phyloP scores from a whole-genome alignment of 37 sponge, comb jelly and placozoan species.

The Mnemiopsis leidyi region DNA sequence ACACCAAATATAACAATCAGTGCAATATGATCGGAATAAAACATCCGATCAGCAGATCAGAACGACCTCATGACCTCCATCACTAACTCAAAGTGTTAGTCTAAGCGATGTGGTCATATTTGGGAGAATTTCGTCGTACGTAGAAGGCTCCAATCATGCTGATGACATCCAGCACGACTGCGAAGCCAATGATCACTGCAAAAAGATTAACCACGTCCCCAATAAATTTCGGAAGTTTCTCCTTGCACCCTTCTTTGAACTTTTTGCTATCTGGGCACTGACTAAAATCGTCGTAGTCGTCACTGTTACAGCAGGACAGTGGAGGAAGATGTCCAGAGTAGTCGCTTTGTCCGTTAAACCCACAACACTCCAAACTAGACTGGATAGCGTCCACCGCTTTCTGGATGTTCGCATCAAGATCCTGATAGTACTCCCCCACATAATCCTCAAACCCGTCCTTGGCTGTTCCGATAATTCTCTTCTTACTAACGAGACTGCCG shows the following conservation, averaged over 20 bases:
- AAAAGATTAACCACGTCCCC: not conserved
- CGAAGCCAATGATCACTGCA: constrained; percentile 2
- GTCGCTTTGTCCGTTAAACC: not conserved
- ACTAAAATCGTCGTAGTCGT: not conserved
- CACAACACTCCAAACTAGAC: not conserved
- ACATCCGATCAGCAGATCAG: too few species aligned
- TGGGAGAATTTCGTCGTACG: not conserved
- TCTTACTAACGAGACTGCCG: not conserved
- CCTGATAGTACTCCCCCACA: not conserved
- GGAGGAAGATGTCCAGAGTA: not conserved
- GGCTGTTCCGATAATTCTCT: not conserved
- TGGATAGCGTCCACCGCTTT: constrained; percentile 5
- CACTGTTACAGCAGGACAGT: not conserved
- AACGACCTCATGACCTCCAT: too few species aligned
- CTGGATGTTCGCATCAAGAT: not conserved
- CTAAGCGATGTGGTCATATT: constrained; percentile 7
- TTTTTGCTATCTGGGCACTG: not conserved
- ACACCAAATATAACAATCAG: too few species aligned
- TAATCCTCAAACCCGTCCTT: not conserved
- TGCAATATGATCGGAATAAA: too few species aligned
- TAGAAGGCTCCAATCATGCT: constrained; percentile 11
- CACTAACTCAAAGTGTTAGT: too few species aligned
- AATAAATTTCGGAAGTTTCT: not conserved
- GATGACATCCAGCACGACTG: not conserved
- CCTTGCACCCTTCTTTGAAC: not conserved